phyloP scores from a whole-genome alignment of 1,140 invertebrate genomes.

The Zaprionus kolodkinae region DNA sequence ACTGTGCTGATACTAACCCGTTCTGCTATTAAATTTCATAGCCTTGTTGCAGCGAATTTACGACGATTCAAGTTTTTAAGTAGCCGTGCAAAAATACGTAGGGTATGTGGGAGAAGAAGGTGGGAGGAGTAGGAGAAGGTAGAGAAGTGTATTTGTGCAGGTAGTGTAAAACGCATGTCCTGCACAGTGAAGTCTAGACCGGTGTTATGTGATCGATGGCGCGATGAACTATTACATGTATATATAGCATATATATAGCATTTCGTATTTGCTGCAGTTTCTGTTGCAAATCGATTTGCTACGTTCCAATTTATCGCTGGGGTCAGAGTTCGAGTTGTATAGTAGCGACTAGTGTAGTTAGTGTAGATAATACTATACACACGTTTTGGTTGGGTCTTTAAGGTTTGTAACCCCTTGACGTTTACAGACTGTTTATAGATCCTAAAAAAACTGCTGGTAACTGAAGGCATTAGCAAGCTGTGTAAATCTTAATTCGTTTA shows the following conservation, averaged over 20 bases:
- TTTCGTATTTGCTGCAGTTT: background rate
- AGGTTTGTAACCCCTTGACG: background rate
- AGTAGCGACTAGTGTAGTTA: background rate
- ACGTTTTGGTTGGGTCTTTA: background rate
- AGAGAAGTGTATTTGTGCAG: too few species aligned
- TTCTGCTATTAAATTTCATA: constrained; percentile 78
- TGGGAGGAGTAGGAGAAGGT: constrained; percentile 3
- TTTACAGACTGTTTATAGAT: background rate
- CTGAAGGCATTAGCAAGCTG: background rate
- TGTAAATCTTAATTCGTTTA: background rate
- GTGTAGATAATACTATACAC: background rate
- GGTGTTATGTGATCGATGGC: background rate
- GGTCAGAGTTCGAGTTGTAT: background rate
- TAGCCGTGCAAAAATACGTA: constrained; percentile 50
- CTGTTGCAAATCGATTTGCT: constrained; percentile 1
- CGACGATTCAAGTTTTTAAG: constrained; percentile 75
- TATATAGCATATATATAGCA: background rate
- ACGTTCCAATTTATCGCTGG: background rate
- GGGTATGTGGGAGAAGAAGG: background rate
- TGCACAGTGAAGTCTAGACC: background rate
- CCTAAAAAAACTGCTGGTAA: background rate
- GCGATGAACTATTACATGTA: background rate
- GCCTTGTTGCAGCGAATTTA: constrained; percentile 75
- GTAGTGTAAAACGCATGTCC: background rate
- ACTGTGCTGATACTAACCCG: constrained; percentile 11